Percentiles rank a stretch among this genome's conserved stretches.
Evolutionary conservation across 2,113 vertebrate genomes (phyloP).

Genomic region (Acinonyx jubatus): DNA sequence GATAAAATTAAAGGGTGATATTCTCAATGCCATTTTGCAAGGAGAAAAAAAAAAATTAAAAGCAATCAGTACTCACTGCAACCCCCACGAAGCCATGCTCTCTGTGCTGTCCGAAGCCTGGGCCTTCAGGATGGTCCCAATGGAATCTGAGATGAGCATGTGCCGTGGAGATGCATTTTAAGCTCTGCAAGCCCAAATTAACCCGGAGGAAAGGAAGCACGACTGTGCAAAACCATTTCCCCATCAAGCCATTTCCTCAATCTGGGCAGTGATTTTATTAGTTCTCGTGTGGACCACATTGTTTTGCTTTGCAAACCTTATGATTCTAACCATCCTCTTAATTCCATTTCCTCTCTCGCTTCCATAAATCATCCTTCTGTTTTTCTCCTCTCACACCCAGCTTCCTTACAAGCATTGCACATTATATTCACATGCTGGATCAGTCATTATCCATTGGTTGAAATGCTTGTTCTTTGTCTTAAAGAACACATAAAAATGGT

Average conservation of each 20-base stretch:
- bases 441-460: neutral
- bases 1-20: neutral
- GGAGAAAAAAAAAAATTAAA: neutral
- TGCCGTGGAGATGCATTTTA: neutral
- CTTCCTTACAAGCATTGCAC: neutral
- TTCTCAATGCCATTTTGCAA: neutral
- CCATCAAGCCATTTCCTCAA: neutral
- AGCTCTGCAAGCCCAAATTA: neutral
- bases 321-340: neutral
- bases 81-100: neutral
- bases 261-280: neutral
- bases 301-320: neutral
- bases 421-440: neutral
- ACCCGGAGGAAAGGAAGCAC: neutral
- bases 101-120: neutral
- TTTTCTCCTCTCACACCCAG: neutral
- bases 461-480: neutral
- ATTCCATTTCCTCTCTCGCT: neutral
- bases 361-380: neutral
- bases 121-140: accelerated
- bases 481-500: neutral
- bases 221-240: neutral
- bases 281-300: neutral
- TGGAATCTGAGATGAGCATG: accelerated
- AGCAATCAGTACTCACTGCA: neutral